Percentiles rank a stretch among this genome's conserved stretches.
Evolutionary conservation across 2,797 vertebrate genomes (phyloP).

Genomic region (Sciaenops ocellatus): DNA sequence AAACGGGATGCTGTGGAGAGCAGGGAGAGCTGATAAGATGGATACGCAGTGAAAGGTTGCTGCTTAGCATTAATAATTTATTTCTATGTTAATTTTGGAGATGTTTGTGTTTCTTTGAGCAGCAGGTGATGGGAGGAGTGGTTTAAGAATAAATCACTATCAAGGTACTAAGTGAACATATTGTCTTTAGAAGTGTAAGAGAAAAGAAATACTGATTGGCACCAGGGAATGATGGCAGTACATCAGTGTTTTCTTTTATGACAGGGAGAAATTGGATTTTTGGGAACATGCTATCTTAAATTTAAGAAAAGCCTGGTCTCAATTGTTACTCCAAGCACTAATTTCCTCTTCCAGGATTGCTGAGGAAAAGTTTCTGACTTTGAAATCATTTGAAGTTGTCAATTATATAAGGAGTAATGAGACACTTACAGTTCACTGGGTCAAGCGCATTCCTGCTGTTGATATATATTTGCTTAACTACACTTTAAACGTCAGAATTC

Average conservation of each 20-base stretch:
- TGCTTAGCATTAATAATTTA: conserved; percentile 16
- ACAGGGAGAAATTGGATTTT: conserved; percentile 4
- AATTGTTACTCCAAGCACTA: background rate
- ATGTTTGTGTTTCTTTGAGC: conserved; percentile 5
- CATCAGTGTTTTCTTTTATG: conserved; percentile 15
- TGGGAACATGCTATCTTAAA: background rate
- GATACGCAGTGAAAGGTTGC: background rate
- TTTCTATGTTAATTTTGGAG: conserved; percentile 12
- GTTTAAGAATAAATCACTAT: conserved; percentile 2
- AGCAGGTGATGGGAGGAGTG: too few species aligned
- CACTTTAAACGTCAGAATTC: background rate
- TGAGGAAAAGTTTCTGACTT: conserved; percentile 2
- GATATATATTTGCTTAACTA: background rate
- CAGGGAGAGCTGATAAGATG: background rate
- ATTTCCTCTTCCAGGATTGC: conserved; percentile 4
- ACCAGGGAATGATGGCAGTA: background rate
- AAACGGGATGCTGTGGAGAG: background rate
- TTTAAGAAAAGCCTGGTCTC: background rate
- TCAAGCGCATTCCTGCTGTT: conserved; percentile 8
- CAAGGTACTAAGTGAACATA: conserved; percentile 1
- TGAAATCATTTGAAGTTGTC: conserved; percentile 3
- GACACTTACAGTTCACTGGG: conserved; percentile 23
- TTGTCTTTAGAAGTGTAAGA: background rate
- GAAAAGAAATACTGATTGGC: background rate
- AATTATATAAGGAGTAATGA: conserved; percentile 16